phyloP scores from a whole-genome alignment of 2,797 vertebrate species.

The Pipistrellus pipistrellus region DNA sequence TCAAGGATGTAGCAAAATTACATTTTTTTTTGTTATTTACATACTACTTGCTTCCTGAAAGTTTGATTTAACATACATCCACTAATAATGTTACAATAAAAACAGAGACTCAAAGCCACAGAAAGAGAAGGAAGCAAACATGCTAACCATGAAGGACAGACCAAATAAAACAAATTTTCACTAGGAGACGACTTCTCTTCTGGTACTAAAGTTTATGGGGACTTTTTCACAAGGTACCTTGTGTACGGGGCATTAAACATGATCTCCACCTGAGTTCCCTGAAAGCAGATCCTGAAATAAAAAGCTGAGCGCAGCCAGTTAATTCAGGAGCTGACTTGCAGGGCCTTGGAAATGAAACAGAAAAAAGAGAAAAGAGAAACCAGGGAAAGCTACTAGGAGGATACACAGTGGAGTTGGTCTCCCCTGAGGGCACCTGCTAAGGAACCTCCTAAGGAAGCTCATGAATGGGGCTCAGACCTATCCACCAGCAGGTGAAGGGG shows the following conservation, averaged over 20 bases:
- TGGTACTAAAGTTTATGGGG: background rate
- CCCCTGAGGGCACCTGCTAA: background rate
- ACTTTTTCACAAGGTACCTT: background rate
- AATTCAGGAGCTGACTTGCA: background rate
- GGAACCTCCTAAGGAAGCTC: background rate
- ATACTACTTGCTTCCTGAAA: slow-evolving; percentile 38
- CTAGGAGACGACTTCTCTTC: background rate
- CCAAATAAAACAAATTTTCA: slow-evolving; percentile 26
- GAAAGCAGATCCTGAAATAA: background rate
- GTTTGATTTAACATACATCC: slow-evolving; percentile 34
- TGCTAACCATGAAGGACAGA: background rate
- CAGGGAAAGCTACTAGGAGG: background rate
- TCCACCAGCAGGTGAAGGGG: background rate
- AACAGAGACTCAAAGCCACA: slow-evolving; percentile 43
- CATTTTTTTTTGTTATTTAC: slow-evolving; percentile 43
- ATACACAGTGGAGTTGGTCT: background rate
- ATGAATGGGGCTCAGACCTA: background rate
- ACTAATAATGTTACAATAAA: slow-evolving; percentile 45
- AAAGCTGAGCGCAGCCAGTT: background rate
- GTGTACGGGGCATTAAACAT: background rate
- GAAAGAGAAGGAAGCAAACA: slow-evolving; percentile 20
- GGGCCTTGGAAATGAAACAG: background rate
- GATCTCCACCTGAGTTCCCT: background rate
- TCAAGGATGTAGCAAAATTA: background rate
- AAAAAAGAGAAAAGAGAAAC: background rate